Percentiles rank a stretch among this genome's conserved stretches.
Conservation (phyloP, 2,113 vertebrate species). For the Hemiscyllium ocellatum region DNA sequence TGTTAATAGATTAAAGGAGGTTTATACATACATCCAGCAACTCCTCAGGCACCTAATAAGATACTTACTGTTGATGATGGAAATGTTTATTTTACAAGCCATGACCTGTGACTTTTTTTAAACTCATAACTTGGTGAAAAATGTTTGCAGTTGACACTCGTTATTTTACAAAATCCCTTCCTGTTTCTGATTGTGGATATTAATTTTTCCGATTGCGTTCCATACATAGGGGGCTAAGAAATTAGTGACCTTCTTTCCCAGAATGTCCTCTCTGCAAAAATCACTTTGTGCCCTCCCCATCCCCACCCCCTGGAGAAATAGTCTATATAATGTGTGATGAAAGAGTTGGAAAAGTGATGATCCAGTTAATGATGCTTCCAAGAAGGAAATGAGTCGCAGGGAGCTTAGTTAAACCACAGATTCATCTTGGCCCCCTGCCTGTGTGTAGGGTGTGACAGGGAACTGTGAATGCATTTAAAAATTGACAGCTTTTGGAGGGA, state of each 20-base stretch:
- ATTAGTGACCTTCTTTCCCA: not conserved
- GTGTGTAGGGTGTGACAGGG: not conserved
- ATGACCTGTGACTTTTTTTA: not conserved
- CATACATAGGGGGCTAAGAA: not conserved
- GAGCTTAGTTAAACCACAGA: not conserved
- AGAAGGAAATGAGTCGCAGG: not conserved
- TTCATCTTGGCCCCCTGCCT: not conserved
- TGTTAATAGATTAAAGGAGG: not conserved
- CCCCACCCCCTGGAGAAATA: not conserved
- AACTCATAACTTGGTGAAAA: not conserved
- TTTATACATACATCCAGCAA: not conserved
- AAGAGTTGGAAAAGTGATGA: not conserved
- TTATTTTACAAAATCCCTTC: not conserved
- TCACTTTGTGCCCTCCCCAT: not conserved
- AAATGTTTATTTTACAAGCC: not conserved
- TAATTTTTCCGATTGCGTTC: not conserved
- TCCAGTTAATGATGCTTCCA: not conserved
- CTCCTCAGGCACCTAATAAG: not conserved
- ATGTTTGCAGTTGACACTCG: not conserved
- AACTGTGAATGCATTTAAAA: not conserved
- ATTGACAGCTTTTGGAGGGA: too few relatives aligned
- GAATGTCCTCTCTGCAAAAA: not conserved
- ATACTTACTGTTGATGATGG: not conserved
- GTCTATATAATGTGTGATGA: not conserved
- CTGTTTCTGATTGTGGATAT: not conserved